phyloP scores from a whole-genome alignment of 2,113 vertebrate genomes.

The Callaeas wilsoni region DNA sequence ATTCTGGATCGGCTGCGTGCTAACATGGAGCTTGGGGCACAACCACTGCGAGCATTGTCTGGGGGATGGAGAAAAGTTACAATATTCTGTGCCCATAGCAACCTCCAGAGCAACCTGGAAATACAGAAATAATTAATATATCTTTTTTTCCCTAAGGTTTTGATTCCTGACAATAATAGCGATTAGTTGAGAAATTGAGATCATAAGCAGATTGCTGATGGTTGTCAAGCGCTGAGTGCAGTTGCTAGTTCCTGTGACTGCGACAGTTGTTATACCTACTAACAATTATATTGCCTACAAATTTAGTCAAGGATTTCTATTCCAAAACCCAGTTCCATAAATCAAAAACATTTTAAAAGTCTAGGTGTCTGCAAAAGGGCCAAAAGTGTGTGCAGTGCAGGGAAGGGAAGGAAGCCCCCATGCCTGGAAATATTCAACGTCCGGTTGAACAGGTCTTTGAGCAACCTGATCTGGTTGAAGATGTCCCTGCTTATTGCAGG shows the following conservation, averaged over 20 bases:
- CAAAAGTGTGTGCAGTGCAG: background rate
- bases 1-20: background rate
- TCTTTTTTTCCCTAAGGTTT: background rate
- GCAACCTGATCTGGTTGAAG: background rate
- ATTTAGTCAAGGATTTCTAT: background rate
- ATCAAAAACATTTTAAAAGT: background rate
- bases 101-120: background rate
- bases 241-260: background rate
- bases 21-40: background rate
- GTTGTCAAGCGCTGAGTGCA: background rate
- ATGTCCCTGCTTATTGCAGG: background rate
- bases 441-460: accelerated
- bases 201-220: background rate
- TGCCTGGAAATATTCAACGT: background rate
- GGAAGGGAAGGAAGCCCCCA: background rate
- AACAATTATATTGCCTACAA: background rate
- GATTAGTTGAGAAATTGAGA: background rate
- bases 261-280: background rate
- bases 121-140: background rate
- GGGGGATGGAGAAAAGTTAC: background rate
- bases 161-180: background rate
- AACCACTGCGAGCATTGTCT: background rate
- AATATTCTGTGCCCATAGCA: background rate
- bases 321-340: background rate
- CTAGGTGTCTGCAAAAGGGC: background rate